Evolutionary conservation across 2,888 invertebrate species (phyloP).

Genomic region (Onchidella celtica): DNA sequence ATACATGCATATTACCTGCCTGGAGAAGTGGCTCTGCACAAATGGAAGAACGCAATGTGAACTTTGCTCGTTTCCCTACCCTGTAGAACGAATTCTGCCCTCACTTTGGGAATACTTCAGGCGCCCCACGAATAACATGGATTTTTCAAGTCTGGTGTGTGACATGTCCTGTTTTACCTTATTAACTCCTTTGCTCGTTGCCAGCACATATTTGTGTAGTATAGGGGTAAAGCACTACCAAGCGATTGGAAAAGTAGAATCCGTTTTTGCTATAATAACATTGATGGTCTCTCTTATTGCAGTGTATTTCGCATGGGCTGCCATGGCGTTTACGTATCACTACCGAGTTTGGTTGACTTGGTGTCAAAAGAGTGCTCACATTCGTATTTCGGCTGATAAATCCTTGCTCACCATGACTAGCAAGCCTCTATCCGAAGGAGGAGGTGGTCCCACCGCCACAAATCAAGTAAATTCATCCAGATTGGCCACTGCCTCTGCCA

Average conservation of each 20-base stretch:
- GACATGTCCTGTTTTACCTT: conserved; percentile 83
- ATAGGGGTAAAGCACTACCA: conserved; percentile 78
- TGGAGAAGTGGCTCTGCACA: conserved; percentile 87
- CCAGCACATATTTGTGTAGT: conserved; percentile 82
- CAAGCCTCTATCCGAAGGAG: no score
- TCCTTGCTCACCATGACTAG: no score
- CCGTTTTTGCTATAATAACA: conserved; percentile 67
- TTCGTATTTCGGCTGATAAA: conserved; percentile 3
- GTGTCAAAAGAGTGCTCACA: conserved; percentile 26
- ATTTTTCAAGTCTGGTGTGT: conserved; percentile 81
- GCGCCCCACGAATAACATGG: conserved; percentile 79
- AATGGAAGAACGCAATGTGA: conserved; percentile 89
- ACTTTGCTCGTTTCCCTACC: conserved; percentile 86
- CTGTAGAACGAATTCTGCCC: conserved; percentile 83
- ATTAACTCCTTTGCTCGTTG: conserved; percentile 83
- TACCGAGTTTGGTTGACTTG: conserved; percentile 23
- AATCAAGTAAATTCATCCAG: no score
- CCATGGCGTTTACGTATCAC: conserved; percentile 31
- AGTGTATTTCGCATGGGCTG: conserved; percentile 70
- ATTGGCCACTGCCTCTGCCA: no score
- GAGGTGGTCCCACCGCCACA: no score
- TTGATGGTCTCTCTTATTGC: conserved; percentile 67
- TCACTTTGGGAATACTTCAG: conserved; percentile 83
- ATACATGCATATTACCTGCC: conserved; percentile 86
- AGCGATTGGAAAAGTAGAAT: conserved; percentile 56